A percentile compares a stretch with the other conserved stretches of the same genome.
Evolutionary conservation across 2,888 invertebrate genomes (phyloP).

Genomic region (Strigamia maritima): DNA sequence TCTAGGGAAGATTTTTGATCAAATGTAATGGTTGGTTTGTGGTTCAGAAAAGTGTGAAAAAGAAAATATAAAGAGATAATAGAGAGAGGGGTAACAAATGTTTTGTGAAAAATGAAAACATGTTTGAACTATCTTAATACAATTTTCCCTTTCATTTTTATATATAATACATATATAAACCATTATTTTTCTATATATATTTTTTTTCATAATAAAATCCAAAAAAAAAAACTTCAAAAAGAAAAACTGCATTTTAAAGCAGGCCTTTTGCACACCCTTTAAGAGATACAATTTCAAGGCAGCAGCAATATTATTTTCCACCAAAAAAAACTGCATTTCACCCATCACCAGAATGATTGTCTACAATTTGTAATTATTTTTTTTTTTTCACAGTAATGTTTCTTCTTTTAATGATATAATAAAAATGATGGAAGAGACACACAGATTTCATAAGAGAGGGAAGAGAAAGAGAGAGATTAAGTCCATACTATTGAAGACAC

Average conservation of each 20-base stretch:
- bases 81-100: slow-evolving; percentile 35
- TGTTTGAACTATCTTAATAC: slow-evolving; percentile 35
- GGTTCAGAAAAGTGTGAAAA: slow-evolving; percentile 3
- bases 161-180: slow-evolving; percentile 9
- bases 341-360: slow-evolving; percentile 39
- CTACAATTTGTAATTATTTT: slow-evolving; percentile 9
- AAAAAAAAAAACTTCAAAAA: neutral
- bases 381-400: neutral
- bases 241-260: neutral
- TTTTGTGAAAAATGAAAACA: slow-evolving; percentile 36
- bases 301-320: neutral
- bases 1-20: slow-evolving; percentile 28
- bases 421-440: slow-evolving; percentile 14
- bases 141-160: too few relatives aligned
- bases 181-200: neutral
- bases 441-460: slow-evolving; percentile 1
- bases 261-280: slow-evolving; percentile 36
- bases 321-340: neutral
- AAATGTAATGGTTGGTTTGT: slow-evolving; percentile 33
- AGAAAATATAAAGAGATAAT: slow-evolving; percentile 37
- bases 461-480: neutral
- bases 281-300: slow-evolving; percentile 40
- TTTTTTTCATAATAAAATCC: neutral
- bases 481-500: slow-evolving; percentile 10
- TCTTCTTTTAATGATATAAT: slow-evolving; percentile 15